Percentiles rank a stretch among this genome's conserved stretches.
These are phyloP conservation scores for Crossocerus cetratus DNA, from an alignment of 2,888 invertebrate species.

Conservation along the genomic window DNA sequence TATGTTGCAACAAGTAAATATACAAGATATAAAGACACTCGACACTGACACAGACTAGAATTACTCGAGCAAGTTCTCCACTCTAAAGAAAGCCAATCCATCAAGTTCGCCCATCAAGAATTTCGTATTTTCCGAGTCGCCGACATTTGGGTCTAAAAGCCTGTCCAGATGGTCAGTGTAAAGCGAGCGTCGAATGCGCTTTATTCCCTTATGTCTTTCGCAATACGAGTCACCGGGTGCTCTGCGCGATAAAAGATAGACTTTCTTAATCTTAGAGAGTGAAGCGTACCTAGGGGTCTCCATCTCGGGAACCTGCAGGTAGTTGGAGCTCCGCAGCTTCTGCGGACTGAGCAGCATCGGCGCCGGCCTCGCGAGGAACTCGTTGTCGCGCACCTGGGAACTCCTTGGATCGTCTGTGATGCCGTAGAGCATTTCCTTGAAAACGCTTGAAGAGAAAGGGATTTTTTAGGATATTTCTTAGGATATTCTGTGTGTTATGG, in stretches of 20 bases:
- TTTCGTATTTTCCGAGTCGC: too few relatives aligned
- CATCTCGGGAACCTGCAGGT: slow-evolving; percentile 93
- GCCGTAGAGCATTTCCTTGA: slow-evolving; percentile 96
- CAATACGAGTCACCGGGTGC: slow-evolving; percentile 7
- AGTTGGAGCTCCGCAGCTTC: slow-evolving; percentile 93
- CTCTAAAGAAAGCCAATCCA: slow-evolving; percentile 11
- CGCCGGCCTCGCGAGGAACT: slow-evolving; percentile 89
- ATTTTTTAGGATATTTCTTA: neutral
- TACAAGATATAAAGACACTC: slow-evolving; percentile 27
- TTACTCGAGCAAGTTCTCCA: slow-evolving; percentile 21
- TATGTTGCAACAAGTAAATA: neutral
- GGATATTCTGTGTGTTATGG: neutral
- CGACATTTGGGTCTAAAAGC: too few relatives aligned
- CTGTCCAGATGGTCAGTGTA: neutral
- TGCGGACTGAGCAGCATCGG: slow-evolving; percentile 92
- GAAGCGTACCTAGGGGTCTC: slow-evolving; percentile 84
- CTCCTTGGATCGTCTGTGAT: slow-evolving; percentile 96
- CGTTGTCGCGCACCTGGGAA: slow-evolving; percentile 94
- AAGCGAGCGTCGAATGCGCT: neutral
- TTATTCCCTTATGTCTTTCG: neutral
- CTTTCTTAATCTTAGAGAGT: neutral
- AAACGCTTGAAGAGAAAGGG: slow-evolving; percentile 80
- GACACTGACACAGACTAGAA: slow-evolving; percentile 39
- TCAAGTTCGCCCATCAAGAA: too few relatives aligned
- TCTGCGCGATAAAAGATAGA: slow-evolving; percentile 8